Evolutionary conservation across 2,113 vertebrate genomes (phyloP), one percentile per base, ranked within the genome.

Genomic region (Salvelinus alpinus): DNA sequence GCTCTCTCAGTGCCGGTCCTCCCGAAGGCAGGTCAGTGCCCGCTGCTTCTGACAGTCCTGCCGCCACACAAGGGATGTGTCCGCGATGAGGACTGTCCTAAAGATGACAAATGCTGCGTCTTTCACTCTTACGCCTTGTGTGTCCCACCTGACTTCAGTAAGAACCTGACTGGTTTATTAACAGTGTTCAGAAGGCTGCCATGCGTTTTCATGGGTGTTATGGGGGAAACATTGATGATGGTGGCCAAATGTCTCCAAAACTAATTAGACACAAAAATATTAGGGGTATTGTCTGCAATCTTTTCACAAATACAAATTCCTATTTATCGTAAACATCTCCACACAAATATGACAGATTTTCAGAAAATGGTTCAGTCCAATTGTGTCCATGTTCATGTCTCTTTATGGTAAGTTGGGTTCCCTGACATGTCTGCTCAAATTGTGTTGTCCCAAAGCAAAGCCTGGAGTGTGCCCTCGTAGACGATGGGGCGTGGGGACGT

Each of bases 121-220:
- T 91, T 87, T 79, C 76, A 83, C 75, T 90, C 89, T 60, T 86
- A 83, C 14, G 78, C 88, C 13, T 84, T 90, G 34, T 92, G 92
- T 75, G 86, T 92, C 16, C 89, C 87, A 18, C 88, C 90, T 31
- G 85, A 84, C 73, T 92, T 90, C 78, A 85, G 92, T 91, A 86
- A 44, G 85, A 79, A 65, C 34, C 34, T 34, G 31, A 34, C 31
- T 9, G 3, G 24, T 31, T 72, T 59, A 29, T 57, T 70, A 1
- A 5, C 5, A 34, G 31, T 34, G 31, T 34, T 34, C 31, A 34
- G 31, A 34, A 34, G 5, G 31, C 31, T 34, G 5, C 5, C 31
- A 6, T 34, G 5, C 31, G 5, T 34, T 34, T 34, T 7, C 31
- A 34, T 6, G 31, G 31, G 31, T 34, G 31, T 6, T 34, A 6